Percentiles rank a stretch among this genome's conserved stretches.
phyloP scores from a whole-genome alignment of 2,888 invertebrate species.

The Lycia hirtaria region DNA sequence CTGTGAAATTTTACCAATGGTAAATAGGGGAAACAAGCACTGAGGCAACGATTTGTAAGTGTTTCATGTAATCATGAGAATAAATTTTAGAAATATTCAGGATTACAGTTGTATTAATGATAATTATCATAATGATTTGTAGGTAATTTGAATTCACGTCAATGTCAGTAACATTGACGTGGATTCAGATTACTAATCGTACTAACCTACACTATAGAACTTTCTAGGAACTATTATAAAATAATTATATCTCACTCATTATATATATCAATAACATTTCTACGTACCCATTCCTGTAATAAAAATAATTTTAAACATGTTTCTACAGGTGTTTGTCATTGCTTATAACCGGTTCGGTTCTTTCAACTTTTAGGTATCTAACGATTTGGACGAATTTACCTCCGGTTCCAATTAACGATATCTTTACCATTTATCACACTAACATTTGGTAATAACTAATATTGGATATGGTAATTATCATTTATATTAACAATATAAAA shows the following conservation, averaged over 20 bases:
- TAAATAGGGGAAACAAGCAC: no score
- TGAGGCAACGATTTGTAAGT: no score
- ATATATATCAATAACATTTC: constrained; percentile 9
- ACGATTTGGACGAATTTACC: constrained; percentile 14
- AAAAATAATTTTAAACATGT: constrained; percentile 20
- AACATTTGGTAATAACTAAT: background rate
- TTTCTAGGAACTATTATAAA: background rate
- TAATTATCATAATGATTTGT: no score
- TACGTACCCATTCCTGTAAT: background rate
- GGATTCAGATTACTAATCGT: no score
- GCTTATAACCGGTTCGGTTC: constrained; percentile 27
- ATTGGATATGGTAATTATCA: no score
- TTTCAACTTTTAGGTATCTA: constrained; percentile 11
- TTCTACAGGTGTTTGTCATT: constrained; percentile 26
- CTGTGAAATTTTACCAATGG: no score
- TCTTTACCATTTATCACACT: background rate
- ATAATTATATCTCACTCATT: background rate
- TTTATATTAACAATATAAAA: background rate
- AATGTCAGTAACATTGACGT: no score
- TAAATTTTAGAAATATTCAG: no score
- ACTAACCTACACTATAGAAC: background rate
- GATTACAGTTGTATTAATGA: no score
- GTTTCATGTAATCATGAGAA: no score
- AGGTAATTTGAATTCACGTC: no score
- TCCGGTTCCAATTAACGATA: constrained; percentile 11